phyloP scores from a whole-genome alignment of 2,888 invertebrate species.

The Apodemia hepburni region DNA sequence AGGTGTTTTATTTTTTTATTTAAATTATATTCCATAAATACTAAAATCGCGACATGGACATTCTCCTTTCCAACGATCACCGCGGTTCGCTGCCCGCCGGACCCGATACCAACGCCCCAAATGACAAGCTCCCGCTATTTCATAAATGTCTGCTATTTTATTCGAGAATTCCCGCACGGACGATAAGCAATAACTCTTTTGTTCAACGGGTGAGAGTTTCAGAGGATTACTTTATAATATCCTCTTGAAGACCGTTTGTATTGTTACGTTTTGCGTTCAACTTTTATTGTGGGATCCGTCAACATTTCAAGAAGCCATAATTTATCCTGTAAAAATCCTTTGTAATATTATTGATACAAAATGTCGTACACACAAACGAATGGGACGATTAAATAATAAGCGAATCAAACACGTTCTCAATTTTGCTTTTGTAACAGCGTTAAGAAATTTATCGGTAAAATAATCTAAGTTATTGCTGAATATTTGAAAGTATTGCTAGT shows the following conservation, averaged over 20 bases:
- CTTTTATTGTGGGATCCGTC: slow-evolving; percentile 13
- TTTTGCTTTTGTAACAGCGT: too few relatives aligned
- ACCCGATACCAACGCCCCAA: slow-evolving; percentile 60
- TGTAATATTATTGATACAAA: neutral
- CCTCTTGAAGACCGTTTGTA: slow-evolving; percentile 20
- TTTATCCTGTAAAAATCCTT: neutral
- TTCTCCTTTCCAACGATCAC: slow-evolving; percentile 50
- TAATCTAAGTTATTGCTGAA: too few relatives aligned
- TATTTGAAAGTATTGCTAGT: too few relatives aligned
- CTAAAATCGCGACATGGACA: neutral
- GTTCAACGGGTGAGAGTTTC: slow-evolving; percentile 48
- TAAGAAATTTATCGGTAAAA: too few relatives aligned
- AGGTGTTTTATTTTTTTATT: too few relatives aligned
- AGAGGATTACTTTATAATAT: slow-evolving; percentile 42
- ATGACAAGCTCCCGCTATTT: slow-evolving; percentile 70
- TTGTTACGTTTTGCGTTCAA: slow-evolving; percentile 18
- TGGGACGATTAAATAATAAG: neutral
- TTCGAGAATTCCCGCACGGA: slow-evolving; percentile 57
- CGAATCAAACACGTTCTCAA: too few relatives aligned
- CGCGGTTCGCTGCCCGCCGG: slow-evolving; percentile 42
- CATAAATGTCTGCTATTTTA: slow-evolving; percentile 70
- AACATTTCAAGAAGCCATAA: slow-evolving; percentile 16
- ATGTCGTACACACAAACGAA: neutral
- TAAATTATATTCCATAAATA: neutral
- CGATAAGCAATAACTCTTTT: slow-evolving; percentile 64